These are phyloP conservation scores for Patella pellucida DNA, from an alignment of 2,888 invertebrate genomes.

Conservation along the genomic window DNA sequence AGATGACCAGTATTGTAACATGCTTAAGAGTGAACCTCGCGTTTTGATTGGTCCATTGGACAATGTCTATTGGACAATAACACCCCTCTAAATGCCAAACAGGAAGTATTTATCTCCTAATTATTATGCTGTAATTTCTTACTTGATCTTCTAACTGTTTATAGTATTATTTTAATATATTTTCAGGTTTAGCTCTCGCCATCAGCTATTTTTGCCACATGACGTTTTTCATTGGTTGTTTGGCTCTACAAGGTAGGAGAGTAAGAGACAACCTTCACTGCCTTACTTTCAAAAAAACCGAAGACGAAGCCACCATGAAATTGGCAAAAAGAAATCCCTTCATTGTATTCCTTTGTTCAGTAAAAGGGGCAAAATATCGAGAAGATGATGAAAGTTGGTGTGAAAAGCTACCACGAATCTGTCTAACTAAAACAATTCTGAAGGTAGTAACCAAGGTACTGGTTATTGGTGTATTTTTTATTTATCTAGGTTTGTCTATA, in stretches of 20 bases:
- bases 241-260: conserved; percentile 49
- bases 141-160: background rate
- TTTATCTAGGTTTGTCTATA: background rate
- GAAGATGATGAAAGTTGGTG: conserved; percentile 42
- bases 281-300: conserved; percentile 35
- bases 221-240: conserved; percentile 49
- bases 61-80: too few relatives aligned
- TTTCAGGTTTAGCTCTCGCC: conserved; percentile 51
- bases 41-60: too few relatives aligned
- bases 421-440: conserved; percentile 40
- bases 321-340: conserved; percentile 22
- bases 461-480: background rate
- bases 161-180: background rate
- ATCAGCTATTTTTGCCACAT: conserved; percentile 58
- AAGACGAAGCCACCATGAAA: conserved; percentile 29
- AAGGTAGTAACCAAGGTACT: background rate
- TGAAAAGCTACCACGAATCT: conserved; percentile 42
- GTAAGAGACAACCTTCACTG: conserved; percentile 42
- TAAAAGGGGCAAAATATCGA: conserved; percentile 31
- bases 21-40: too few relatives aligned
- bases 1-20: too few relatives aligned
- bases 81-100: too few relatives aligned
- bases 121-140: background rate
- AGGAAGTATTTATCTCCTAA: too few relatives aligned
- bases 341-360: conserved; percentile 64